Conservation (phyloP, 2,888 invertebrate genomes). For the Coelinius sp. region DNA sequence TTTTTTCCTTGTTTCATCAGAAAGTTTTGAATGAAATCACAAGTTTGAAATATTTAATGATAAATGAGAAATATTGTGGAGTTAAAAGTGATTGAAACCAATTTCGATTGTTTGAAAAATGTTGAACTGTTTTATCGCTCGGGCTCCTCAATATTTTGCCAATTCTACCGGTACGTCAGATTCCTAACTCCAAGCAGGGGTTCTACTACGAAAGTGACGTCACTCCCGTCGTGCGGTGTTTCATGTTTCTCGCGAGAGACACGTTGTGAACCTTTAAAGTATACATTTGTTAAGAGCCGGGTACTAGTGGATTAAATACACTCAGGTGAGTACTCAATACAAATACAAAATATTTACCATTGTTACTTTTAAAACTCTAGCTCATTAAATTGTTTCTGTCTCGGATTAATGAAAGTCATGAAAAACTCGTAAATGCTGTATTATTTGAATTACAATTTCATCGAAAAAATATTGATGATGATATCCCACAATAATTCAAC, state of each 20-base stretch:
- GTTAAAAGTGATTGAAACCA: not conserved
- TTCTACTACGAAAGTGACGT: slow-evolving; percentile 59
- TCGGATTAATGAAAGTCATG: not conserved
- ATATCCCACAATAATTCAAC: not conserved
- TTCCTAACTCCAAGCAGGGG: slow-evolving; percentile 41
- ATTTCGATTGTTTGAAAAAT: not conserved
- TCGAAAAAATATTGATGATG: not conserved
- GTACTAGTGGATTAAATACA: slow-evolving; percentile 33
- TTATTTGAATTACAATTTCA: not conserved
- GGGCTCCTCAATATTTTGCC: not conserved
- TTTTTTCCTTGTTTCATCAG: not conserved
- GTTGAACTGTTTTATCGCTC: slow-evolving; percentile 22
- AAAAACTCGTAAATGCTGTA: not conserved
- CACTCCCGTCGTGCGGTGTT: slow-evolving; percentile 46
- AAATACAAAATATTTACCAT: not conserved
- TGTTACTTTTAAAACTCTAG: not conserved
- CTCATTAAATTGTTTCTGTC: not conserved
- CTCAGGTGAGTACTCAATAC: slow-evolving; percentile 41
- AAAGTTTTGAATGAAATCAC: not conserved
- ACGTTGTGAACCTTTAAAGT: slow-evolving; percentile 51
- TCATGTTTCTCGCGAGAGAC: slow-evolving; percentile 52
- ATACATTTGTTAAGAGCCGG: slow-evolving; percentile 40
- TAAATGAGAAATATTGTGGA: too few relatives aligned
- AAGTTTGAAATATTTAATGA: not conserved
- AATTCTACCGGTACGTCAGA: slow-evolving; percentile 45